Base-by-base conservation (phyloP, 2,888 invertebrate species). In the Emesis furor region DNA sequence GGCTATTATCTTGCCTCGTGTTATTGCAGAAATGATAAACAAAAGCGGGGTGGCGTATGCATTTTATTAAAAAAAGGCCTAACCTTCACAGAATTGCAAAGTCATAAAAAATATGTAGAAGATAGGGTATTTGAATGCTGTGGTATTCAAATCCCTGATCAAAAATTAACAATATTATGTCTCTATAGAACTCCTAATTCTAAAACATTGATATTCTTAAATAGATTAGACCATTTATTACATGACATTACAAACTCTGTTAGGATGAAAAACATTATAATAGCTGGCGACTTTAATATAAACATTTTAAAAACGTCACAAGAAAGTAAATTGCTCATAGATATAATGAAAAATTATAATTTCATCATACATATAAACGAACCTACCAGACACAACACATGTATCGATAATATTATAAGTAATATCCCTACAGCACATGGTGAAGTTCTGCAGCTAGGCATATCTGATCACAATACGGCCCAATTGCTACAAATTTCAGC, bases 171-270 rank as follows among this genome's bases (percentile, higher is more conserved):
- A 10, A 62, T 62, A 8, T 3, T 30, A 30, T 10, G 62, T 30
- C 62, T 62, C 30, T 62, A 62, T 62, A 62, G 62, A 62, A 62
- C 62, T 10, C 62, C 62, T 24, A 62, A 12, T 62, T 30, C 24
- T 62, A 62, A 62, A 24, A 62, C 30, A 10, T 24, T 8, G 0
- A 4, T 62, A 24, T 62, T 62, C 30, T 62, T 62, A 24, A 10
- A 24, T 62, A 62, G 7, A 10, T 12, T 30, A 24, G 62, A 62
- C 10, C 8, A 24, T 4, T 62, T 62, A 12, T 24, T 30, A 62
- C 30, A 62, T 24, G 24, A 12, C 12, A 62, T 24, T 4, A 24
- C 30, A 1, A 62, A 62, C 12, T 3, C 24, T 24, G 10, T 30
- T 30, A 62, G 12, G 4, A 4, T 14, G 10, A 62, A 30, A 62